Evolutionary conservation across 2,113 vertebrate species (phyloP), one percentile per base, ranked within the genome.

Genomic region (Chauna torquata): DNA sequence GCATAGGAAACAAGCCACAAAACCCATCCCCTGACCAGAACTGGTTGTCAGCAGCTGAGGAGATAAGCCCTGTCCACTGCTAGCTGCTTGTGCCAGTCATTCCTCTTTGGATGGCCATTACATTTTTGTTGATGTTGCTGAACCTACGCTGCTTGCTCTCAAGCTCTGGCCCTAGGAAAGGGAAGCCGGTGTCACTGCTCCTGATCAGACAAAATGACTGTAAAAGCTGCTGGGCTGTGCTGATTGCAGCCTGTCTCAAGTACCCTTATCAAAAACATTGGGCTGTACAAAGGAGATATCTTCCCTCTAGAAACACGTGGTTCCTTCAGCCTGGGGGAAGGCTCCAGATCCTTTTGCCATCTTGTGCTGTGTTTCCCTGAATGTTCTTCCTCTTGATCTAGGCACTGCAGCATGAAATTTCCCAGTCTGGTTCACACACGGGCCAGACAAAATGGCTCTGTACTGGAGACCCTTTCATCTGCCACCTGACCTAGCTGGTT

Each of bases 191-290:
- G 12, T 57, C 54, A 10, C 36, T 87, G 50, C 10, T 28, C 24
- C 25, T 0, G 0, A 3, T 30, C 64, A 49, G 12, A 24, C 58
- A 47, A 27, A 57, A 11, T 1, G 2, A 3, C 34, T 61, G 5
- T 36, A 25, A 34, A 55, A 50, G 70, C 65, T 68, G 25, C 25
- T 50, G 57, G 49, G 16, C 19, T 68, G 25, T 54, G 19, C 62
- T 85, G 57, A 5, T 61, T n/a, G 15, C 23, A 44, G 44, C 61
- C 69, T 59, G 14, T 66, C 58, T 54, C 36, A 25, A 44, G 12
- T n/a, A 17, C 11, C 8, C 55, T 75, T 30, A 66, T 34, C 54
- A 66, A 40, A 52, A 57, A 1, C 23, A 50, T 16, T 54, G 30
- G 40, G 32, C 77, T 76, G 42, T 22, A 23, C 7, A 19, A 45